phyloP scores from a whole-genome alignment of 2,888 invertebrate species.

The Acleris cristana region DNA sequence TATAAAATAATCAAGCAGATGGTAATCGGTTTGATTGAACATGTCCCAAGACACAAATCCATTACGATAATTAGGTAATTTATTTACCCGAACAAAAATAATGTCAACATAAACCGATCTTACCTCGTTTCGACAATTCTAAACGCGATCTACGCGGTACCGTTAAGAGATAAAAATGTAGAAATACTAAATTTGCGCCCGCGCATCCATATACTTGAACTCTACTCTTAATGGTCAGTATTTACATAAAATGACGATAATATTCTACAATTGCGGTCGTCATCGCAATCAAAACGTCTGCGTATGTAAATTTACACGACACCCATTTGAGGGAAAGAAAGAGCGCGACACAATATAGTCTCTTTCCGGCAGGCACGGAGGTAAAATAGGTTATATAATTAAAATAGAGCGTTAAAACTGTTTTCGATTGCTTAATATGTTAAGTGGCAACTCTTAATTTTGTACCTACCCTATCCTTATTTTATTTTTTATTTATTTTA shows the following conservation, averaged over 20 bases:
- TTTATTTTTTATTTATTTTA: no score
- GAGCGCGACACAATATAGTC: conserved; percentile 32
- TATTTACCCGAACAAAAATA: conserved; percentile 30
- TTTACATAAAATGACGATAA: conserved; percentile 77
- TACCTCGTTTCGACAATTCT: conserved; percentile 43
- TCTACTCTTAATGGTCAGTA: conserved; percentile 49
- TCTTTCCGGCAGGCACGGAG: conserved; percentile 21
- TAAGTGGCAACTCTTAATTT: neutral
- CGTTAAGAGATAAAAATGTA: conserved; percentile 59
- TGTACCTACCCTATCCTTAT: no score
- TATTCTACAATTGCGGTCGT: conserved; percentile 68
- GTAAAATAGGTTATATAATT: conserved; percentile 11
- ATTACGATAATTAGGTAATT: conserved; percentile 38
- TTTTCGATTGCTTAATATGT: neutral
- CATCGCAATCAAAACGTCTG: conserved; percentile 57
- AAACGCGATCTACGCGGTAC: conserved; percentile 49
- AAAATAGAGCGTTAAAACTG: conserved; percentile 3
- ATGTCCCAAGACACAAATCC: conserved; percentile 30
- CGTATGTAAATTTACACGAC: conserved; percentile 60
- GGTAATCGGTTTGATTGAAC: conserved; percentile 24
- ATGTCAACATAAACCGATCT: conserved; percentile 35
- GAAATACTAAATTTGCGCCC: conserved; percentile 64
- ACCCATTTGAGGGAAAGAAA: conserved; percentile 41
- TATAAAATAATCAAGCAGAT: conserved; percentile 21
- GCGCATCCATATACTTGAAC: conserved; percentile 55